Evolutionary conservation across 2,888 invertebrate species (phyloP).

Genomic region (Crocallis elinguaria): DNA sequence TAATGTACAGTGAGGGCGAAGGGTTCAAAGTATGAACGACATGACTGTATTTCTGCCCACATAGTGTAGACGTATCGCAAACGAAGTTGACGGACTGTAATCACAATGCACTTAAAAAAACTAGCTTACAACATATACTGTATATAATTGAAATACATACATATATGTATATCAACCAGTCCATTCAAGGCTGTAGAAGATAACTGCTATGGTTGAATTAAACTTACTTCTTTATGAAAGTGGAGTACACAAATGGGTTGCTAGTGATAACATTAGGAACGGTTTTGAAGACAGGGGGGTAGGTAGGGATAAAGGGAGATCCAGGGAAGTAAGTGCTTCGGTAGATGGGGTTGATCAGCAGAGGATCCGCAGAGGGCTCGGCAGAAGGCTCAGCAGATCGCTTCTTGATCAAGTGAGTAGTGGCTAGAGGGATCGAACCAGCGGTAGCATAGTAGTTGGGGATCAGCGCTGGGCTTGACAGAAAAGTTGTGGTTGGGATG

Average conservation of each 20-base stretch:
- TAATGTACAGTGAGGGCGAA: no score
- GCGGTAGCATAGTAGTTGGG: slow-evolving; percentile 16
- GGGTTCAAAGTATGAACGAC: no score
- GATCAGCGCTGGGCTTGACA: slow-evolving; percentile 16
- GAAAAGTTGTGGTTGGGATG: slow-evolving; percentile 6
- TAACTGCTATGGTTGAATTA: slow-evolving; percentile 2
- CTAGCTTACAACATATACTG: no score
- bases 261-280: slow-evolving; percentile 8
- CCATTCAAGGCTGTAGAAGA: slow-evolving; percentile 2
- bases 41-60: no score
- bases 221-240: slow-evolving; percentile 40
- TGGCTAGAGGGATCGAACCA: slow-evolving; percentile 39
- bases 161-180: slow-evolving; percentile 4
- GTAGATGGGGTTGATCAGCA: background rate
- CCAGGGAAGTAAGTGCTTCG: slow-evolving; percentile 2
- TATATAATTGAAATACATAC: slow-evolving; percentile 6
- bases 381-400: slow-evolving; percentile 45
- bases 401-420: slow-evolving; percentile 60
- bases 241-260: slow-evolving; percentile 33
- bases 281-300: slow-evolving; percentile 8
- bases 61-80: no score
- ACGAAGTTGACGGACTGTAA: no score
- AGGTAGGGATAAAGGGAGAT: background rate
- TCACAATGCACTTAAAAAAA: no score
- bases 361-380: slow-evolving; percentile 30